Evolutionary conservation across 1,140 invertebrate species (phyloP), one percentile per base, ranked within the genome.

Genomic region (Drosophila sturtevanti): DNA sequence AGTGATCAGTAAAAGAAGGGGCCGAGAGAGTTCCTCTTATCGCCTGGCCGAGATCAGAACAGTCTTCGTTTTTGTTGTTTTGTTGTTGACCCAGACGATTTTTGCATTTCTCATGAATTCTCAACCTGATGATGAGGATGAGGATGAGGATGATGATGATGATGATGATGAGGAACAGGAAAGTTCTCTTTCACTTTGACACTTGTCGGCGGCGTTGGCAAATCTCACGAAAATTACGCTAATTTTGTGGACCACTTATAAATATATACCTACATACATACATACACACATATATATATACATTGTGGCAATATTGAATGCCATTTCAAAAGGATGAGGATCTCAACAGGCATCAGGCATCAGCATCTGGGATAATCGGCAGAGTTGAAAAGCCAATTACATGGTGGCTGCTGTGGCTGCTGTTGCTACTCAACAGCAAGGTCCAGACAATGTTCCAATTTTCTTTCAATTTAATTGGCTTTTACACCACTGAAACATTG

Each of bases 381-480:
- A 74, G 70, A 89, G 84, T 89, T 89, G 80, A 89, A 89, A 84
- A 84, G 73, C 85, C 84, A 89, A 89, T 89, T 89, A 89, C 80
- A 84, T 80, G 66, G 59, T 37, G 73, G 79, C 41, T 48, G 18
- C 11, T 44, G 41, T 10, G 10, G 41, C 41, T 44, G 41, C 41
- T 21, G 41, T 14, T 68, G 59, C 70, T 35, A 60, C 72, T 76
- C 70, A 63, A 59, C 58, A 54, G 77, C 59, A 68, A 61, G 37
- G 60, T 35, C 31, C 41, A 48, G 48, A 63, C 55, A 75, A 70
- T 75, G 85, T 76, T 89, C 85, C 85, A 89, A 84, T 89, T 87
- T 82, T 77, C 59, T 63, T 56, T 54, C 85, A 89, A 89, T 89
- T 89, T 89, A 89, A 89, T 89, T 89, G 84, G 84, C 80, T 76